Evolutionary conservation across 2,888 invertebrate genomes (phyloP).

Genomic region (Drosophila mayaguana): DNA sequence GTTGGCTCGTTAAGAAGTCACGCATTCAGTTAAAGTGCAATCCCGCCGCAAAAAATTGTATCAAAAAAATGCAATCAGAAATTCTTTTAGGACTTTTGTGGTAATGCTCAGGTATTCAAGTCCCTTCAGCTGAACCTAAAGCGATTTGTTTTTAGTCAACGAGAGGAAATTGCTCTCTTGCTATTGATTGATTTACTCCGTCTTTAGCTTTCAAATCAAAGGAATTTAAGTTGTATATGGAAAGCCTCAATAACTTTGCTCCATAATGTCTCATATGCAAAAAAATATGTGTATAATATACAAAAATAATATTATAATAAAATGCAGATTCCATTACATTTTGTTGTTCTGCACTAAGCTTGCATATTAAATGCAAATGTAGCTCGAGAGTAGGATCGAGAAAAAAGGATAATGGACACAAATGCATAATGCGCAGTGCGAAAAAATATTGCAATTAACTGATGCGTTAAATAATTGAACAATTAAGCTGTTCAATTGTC

Average conservation of each 20-base stretch:
- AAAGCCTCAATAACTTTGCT: too few relatives aligned
- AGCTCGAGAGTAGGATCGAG: not conserved
- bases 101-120: not conserved
- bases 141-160: not conserved
- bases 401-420: constrained; percentile 31
- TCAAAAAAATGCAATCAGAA: not conserved
- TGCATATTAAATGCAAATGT: not conserved
- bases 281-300: too few relatives aligned
- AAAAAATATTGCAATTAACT: constrained; percentile 39
- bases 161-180: too few relatives aligned
- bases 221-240: too few relatives aligned
- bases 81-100: not conserved
- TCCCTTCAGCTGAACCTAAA: not conserved
- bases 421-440: constrained; percentile 34
- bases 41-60: not conserved
- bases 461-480: constrained; percentile 14
- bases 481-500: constrained; percentile 42
- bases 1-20: constrained; percentile 33
- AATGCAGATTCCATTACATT: not conserved
- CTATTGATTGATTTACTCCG: too few relatives aligned
- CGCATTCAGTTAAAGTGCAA: constrained; percentile 19
- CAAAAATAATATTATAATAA: too few relatives aligned
- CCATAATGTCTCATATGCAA: too few relatives aligned
- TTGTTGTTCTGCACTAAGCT: not conserved
- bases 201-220: too few relatives aligned